Conservation (phyloP, 2,797 vertebrate genomes). For the Rachycentron canadum region DNA sequence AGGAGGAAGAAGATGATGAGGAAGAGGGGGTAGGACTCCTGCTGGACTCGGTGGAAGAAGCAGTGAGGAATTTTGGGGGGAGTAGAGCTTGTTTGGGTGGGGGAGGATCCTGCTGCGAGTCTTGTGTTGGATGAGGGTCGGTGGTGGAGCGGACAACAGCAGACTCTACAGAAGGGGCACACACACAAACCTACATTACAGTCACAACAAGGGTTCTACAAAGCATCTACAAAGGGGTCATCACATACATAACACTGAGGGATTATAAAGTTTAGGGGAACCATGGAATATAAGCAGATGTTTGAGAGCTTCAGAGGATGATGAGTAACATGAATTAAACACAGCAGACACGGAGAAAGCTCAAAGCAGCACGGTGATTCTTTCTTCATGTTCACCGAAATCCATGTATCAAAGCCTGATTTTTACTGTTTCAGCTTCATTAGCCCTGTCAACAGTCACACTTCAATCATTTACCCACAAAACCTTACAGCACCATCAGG, state of each 20-base stretch:
- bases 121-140: slow-evolving; percentile 67
- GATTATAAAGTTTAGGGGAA: slow-evolving; percentile 16
- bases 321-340: slow-evolving; percentile 5
- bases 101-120: slow-evolving; percentile 72
- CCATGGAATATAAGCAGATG: slow-evolving; percentile 17
- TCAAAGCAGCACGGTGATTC: slow-evolving; percentile 28
- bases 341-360: slow-evolving; percentile 13
- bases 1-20: slow-evolving; percentile 66
- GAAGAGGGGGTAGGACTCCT: slow-evolving; percentile 59
- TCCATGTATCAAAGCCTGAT: slow-evolving; percentile 6
- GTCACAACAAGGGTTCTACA: slow-evolving; percentile 9
- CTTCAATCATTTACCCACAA: slow-evolving; percentile 40
- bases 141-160: slow-evolving; percentile 82
- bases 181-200: slow-evolving; percentile 34
- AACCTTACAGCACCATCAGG: background rate
- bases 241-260: slow-evolving; percentile 8
- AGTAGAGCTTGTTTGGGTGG: slow-evolving; percentile 88
- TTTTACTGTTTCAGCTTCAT: slow-evolving; percentile 14
- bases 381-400: slow-evolving; percentile 28
- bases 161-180: slow-evolving; percentile 82
- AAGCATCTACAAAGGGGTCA: background rate
- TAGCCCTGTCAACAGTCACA: background rate
- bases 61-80: slow-evolving; percentile 87
- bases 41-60: slow-evolving; percentile 79
- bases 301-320: slow-evolving; percentile 23